Conservation (phyloP, 2,888 invertebrate species). For the Falcaria lacertinaria region DNA sequence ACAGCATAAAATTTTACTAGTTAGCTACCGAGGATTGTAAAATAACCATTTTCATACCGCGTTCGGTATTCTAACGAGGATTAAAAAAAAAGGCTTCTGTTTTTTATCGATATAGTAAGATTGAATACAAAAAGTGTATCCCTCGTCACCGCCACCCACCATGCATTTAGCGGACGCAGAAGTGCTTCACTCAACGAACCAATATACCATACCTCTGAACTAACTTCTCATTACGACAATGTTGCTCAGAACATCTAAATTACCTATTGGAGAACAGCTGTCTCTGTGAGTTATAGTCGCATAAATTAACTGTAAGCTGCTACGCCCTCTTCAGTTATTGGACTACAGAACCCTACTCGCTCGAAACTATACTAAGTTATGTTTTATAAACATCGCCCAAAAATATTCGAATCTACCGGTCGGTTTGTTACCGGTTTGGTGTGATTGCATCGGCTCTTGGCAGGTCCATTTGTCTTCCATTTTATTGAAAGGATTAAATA, state of each 20-base stretch:
- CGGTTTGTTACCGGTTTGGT: conserved; percentile 46
- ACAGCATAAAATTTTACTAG: conserved; percentile 1
- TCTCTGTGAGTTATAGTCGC: conserved; percentile 71
- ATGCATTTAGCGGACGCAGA: conserved; percentile 3
- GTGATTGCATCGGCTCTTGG: conserved; percentile 13
- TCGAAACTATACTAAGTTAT: conserved; percentile 29
- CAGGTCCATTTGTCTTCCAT: conserved; percentile 37
- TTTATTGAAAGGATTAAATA: conserved; percentile 47
- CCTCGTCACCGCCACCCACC: conserved; percentile 30
- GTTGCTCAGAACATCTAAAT: conserved; percentile 75
- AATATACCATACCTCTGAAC: conserved; percentile 41
- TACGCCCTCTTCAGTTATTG: conserved; percentile 56
- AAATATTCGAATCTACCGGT: conserved; percentile 37
- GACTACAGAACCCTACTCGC: conserved; percentile 38
- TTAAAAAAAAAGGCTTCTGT: not conserved
- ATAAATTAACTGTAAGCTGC: conserved; percentile 62
- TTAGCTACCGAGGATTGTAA: not conserved
- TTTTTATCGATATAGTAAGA: conserved; percentile 9
- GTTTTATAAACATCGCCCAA: conserved; percentile 34
- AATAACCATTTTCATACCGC: not conserved
- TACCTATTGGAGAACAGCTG: conserved; percentile 67
- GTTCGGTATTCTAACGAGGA: not conserved
- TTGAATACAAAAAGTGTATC: conserved; percentile 13
- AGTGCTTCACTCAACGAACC: conserved; percentile 38
- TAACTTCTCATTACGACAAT: conserved; percentile 72